Evolutionary conservation across 2,113 vertebrate genomes (phyloP), one percentile per base, ranked within the genome.

Genomic region (Dissostichus mawsoni): DNA sequence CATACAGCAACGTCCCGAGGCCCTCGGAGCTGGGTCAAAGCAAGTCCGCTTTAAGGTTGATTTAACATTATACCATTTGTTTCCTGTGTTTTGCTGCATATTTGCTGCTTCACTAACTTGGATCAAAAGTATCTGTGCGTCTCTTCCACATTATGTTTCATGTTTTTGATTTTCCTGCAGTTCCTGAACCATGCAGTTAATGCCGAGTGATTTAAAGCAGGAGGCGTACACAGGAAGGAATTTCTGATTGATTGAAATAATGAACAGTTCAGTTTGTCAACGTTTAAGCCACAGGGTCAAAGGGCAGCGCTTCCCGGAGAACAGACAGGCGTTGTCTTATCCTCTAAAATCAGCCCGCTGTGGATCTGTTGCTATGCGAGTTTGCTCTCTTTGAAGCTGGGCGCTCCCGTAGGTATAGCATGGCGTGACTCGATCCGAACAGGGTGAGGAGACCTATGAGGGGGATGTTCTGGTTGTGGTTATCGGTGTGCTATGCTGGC

Each of bases 391-490:
- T 93, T 92, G 71, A 93, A 84, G 78, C 69, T 8, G 12, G 16
- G 29, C 66, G 69, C 80, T 81, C 88, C 80, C 83, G 56, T 91
- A 90, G 84, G 74, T 85, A 57, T 20, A 23, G 78, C 84, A 84
- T 89, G 84, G 81, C 87, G 81, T 86, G 91, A 92, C 87, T 86
- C 5, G 52, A 89, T 66, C 57, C 56, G 23, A 88, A 65, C 52
- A 62, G 71, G 83, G 78, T 62, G 75, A 84, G 81, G 65, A 85
- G 69, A 63, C 65, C 82, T 51, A 69, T 59, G 85, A 83, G 74
- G 66, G 29, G 83, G 80, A 86, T 76, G 84, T 84, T 94, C 93
- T 94, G 91, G 81, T 94, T 92, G 89, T 90, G 88, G 91, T 95
- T 94, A 94, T 92, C 76, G 41, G 76, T 53, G 78, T 1, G 61